Base-by-base conservation (phyloP, 2,888 invertebrate genomes). In the Cactoblastis cactorum region DNA sequence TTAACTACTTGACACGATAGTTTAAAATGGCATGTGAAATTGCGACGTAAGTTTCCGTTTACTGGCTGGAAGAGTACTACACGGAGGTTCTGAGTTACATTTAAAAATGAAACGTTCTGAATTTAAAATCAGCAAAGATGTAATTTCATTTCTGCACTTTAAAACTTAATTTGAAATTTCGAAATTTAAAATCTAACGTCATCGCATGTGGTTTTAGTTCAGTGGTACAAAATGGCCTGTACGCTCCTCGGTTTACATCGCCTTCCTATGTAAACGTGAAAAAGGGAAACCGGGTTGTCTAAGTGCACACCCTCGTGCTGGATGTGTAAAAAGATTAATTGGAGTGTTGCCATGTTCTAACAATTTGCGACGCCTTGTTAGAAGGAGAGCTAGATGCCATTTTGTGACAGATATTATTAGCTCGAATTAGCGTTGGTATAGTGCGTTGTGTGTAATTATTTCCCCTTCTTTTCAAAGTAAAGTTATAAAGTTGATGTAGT, bases 271-370 rank as follows among this genome's bases (percentile, higher is more conserved):
- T 52, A 51, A 51, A 52, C 48, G 50, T 51, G 50, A 46, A 52
- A 56, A 58, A 56, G 58, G 50, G 50, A 51, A 51, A 50, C 51
- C 45, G 46, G 38, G 17, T 28, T 68, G 76, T 76, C 77, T 80
- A 84, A 86, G 86, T 82, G 83, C 78, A 61, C 72, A 70, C 83
- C 78, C 84, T 82, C 78, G 61, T 73, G 79, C 76, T 81, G 80
- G 82, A 85, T 86, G 87, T 87, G 85, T 87, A 86, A 85, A 88
- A 88, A 89, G 87, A 89, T 89, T 89, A 89, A 89, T 89, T 89
- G 89, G 89, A 89, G 89, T 84, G 86, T 77, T 79, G 77, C 81
- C 80, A 75, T 74, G 75, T 83, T 80, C 86, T 83, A 84, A 87
- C 86, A 85, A 83, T 84, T 86, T 84, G 79, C 79, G 71, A 71